Base-by-base conservation (phyloP, 2,113 vertebrate species). In the Xiphorhynchus elegans region DNA sequence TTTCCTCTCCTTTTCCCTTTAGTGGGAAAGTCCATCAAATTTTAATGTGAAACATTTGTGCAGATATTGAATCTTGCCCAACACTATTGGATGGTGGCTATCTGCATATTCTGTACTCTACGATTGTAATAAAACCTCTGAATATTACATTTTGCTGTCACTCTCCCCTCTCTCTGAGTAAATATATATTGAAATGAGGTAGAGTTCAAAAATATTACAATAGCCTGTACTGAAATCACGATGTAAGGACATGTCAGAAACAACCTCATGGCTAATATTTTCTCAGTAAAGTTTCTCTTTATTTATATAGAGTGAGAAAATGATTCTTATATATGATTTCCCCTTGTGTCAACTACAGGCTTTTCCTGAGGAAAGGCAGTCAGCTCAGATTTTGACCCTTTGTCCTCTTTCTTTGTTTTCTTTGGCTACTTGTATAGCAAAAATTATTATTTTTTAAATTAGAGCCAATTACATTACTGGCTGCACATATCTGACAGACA, bases 301-400 rank as follows among this genome's bases (percentile, higher is more conserved):
- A 87, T 95, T 96, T 96, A 82, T 95, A 68, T 72, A 87, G 58
- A 80, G 70, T 84, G 86, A 92, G 82, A 89, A 94, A 96, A 97
- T 90, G 18, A 93, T 94, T 96, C 94, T 95, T 84, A 90, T 80
- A 47, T 90, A 93, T 93, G 84, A 92, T 94, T 95, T 95, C 44
- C 86, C 77, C 90, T 93, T 94, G 95, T 95, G 81, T 85, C 87
- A 96, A 87, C 89, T 91, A 91, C 96, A 96, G 95, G 35, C 59
- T 96, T 95, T 97, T 97, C 97, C 96, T 96, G 95, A 94, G 96
- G 96, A 97, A 97, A 96, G 91, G 89, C 93, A 90, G 95, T 96
- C 76, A 73, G 88, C 59, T 93, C 35, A 82, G 86, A 84, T 96
- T 96, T 96, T 97, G 97, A 97, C 94, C 89, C 89, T 87, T 95